These are phyloP conservation scores for Acrocephalus arundinaceus DNA, from an alignment of 2,113 vertebrate genomes.

Conservation along the genomic window DNA sequence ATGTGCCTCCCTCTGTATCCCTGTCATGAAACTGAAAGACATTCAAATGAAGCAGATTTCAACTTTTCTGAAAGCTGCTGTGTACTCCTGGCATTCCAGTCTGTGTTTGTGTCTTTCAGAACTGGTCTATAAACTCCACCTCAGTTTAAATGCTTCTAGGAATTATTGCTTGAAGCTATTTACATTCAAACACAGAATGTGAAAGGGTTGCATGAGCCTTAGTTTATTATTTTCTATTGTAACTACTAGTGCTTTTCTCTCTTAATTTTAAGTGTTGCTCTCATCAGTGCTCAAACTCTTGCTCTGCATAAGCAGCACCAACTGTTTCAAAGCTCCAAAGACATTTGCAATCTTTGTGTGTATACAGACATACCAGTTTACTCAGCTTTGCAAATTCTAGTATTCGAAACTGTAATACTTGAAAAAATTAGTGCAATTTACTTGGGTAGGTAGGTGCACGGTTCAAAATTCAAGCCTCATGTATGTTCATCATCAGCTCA, in stretches of 20 bases:
- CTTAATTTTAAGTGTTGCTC: background rate
- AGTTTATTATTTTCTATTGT: background rate
- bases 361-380: background rate
- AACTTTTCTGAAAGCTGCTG: background rate
- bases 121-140: background rate
- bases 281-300: background rate
- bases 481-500: background rate
- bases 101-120: background rate
- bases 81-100: background rate
- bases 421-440: background rate
- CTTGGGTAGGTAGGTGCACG: background rate
- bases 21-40: background rate
- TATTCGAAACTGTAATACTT: background rate
- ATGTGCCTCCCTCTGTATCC: background rate
- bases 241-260: background rate
- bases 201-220: background rate
- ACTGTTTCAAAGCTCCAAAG: background rate
- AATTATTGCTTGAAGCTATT: background rate
- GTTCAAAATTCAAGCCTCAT: background rate
- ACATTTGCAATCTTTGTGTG: background rate
- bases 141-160: background rate
- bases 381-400: background rate
- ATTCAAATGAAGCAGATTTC: background rate
- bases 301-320: background rate
- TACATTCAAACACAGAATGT: background rate